Conservation (phyloP, 2,113 vertebrate genomes). For the Passerina amoena region DNA sequence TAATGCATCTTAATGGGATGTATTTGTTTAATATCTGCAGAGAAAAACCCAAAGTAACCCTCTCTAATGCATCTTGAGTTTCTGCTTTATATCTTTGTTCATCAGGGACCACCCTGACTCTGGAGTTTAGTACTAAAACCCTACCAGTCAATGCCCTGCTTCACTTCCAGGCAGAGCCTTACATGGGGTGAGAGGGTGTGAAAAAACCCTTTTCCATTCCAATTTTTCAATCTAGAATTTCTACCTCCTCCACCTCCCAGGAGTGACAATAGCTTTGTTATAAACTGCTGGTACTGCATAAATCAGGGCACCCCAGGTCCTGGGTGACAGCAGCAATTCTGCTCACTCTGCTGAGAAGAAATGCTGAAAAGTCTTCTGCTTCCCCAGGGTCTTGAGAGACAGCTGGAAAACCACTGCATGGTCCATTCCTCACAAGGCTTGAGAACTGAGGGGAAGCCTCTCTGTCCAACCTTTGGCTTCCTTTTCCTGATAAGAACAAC, state of each 20-base stretch:
- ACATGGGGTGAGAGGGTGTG: neutral
- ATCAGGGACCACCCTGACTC: neutral
- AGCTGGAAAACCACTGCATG: neutral
- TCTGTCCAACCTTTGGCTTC: neutral
- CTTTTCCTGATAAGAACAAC: neutral
- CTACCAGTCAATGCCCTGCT: neutral
- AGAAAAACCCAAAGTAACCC: neutral
- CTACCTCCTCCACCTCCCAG: neutral
- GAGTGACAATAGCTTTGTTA: neutral
- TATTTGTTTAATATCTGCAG: neutral
- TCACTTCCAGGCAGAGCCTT: neutral
- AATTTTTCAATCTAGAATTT: neutral
- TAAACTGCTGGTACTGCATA: neutral
- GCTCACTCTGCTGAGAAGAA: neutral
- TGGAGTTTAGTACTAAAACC: neutral
- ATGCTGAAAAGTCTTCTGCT: neutral
- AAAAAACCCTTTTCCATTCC: neutral
- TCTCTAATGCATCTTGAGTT: neutral
- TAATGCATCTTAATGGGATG: neutral
- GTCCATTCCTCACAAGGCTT: neutral
- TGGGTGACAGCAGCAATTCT: neutral
- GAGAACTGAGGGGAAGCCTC: neutral
- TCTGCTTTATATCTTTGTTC: neutral
- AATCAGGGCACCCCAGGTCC: fast-evolving
- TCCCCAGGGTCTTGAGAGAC: neutral